Evolutionary conservation across 1,140 invertebrate genomes (phyloP).

Genomic region (Caerostris extrusa): DNA sequence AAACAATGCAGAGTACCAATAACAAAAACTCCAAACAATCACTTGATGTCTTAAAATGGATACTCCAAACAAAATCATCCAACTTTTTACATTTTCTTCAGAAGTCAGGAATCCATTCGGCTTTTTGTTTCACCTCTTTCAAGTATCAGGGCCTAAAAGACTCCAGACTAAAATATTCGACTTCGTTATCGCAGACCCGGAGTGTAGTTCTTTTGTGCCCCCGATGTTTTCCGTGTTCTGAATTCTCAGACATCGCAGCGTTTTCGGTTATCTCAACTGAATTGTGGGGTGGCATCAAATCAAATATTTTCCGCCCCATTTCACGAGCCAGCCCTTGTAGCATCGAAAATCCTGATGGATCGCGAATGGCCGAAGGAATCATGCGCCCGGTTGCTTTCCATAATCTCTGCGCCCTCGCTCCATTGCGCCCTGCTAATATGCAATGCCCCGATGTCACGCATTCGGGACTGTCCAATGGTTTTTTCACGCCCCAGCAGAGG

Average conservation of each 20-base stretch:
- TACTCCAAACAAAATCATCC: no score
- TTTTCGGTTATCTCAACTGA: slow-evolving; percentile 24
- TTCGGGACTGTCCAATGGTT: slow-evolving; percentile 2
- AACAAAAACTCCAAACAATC: no score
- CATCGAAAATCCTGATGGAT: slow-evolving; percentile 51
- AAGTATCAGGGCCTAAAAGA: no score
- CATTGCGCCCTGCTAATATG: slow-evolving; percentile 39
- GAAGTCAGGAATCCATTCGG: no score
- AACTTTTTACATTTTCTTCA: no score
- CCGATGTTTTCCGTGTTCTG: neutral
- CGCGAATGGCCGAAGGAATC: slow-evolving; percentile 38
- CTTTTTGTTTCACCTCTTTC: no score
- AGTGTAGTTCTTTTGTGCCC: neutral
- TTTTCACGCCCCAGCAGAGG: slow-evolving; percentile 18
- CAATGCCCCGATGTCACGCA: slow-evolving; percentile 20
- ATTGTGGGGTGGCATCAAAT: slow-evolving; percentile 36
- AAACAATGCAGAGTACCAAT: no score
- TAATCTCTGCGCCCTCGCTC: neutral
- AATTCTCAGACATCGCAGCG: slow-evolving; percentile 7
- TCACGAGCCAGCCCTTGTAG: slow-evolving; percentile 16
- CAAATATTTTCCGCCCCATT: slow-evolving; percentile 44
- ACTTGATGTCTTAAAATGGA: no score
- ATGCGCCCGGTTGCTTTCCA: neutral
- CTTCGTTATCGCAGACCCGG: neutral
- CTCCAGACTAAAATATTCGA: neutral